Base-by-base conservation (phyloP, 1,140 invertebrate genomes). In the Camponotus vicinus region DNA sequence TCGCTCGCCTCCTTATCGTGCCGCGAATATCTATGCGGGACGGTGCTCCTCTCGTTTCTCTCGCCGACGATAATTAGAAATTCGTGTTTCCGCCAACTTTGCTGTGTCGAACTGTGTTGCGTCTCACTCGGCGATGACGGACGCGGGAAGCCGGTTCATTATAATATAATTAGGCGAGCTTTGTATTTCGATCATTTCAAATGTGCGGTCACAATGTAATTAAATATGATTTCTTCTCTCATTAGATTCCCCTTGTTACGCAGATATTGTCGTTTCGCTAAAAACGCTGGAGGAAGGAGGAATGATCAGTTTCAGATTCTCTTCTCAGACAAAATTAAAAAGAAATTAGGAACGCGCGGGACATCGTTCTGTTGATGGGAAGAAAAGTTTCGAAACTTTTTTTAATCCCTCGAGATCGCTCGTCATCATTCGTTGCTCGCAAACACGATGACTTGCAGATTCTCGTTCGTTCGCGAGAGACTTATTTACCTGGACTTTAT, bases 61-160 rank as follows among this genome's bases (percentile, higher is more conserved):
- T n/a, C 61, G 61, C 32, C 88, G 55, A 66, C 76, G 88, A 90
- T 89, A 90, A 90, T 90, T 90, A 89, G 78, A 71, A 86, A 83
- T 86, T 86, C 78, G 66, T 86, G 64, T 73, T 52, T 73, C 59
- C 75, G 64, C 84, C 69, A 63, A 86, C 84, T 85, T 37, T 45
- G 15, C 57, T 37, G 13, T 40, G 64, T 69, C 55, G 32, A 69
- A 69, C 27, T 61, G 76, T 85, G 83, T 77, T 57, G 70, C 57
- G 67, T 83, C 55, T 83, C 79, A 70, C 69, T 75, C 55, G 69
- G 18, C 69, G 69, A 66, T 66, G 40, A 78, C 32, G 61, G 15
- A 61, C 1, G n/a, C 49, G 27, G 27, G 27, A 27, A 27, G 27
- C 27, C 27, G 1, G 27, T 27, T 27, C 27, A 27, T 27, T 27